Conservation (phyloP, 2,888 invertebrate genomes). For the Carpatolechia fugitivella region DNA sequence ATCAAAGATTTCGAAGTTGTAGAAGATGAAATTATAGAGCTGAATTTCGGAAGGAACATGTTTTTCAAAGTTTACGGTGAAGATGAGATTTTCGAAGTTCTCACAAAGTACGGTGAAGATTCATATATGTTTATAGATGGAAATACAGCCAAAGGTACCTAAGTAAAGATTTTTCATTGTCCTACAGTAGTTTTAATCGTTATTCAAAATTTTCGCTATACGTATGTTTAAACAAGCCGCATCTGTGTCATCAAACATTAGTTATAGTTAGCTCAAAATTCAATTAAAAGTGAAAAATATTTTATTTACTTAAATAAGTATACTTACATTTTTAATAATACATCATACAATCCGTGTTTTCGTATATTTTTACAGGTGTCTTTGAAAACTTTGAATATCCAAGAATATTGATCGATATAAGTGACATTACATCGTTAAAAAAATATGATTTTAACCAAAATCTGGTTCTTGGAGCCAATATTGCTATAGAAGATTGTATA, state of each 20-base stretch:
- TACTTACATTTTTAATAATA: too few relatives aligned
- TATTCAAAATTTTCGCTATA: too few relatives aligned
- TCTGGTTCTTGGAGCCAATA: slow-evolving; percentile 76
- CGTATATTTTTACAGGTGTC: slow-evolving; percentile 44
- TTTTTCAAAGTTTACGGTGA: slow-evolving; percentile 72
- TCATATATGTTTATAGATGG: slow-evolving; percentile 82
- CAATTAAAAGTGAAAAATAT: too few relatives aligned
- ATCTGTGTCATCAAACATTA: too few relatives aligned
- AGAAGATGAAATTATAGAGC: slow-evolving; percentile 52
- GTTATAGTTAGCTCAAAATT: too few relatives aligned
- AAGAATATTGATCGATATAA: slow-evolving; percentile 55
- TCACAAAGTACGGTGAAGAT: slow-evolving; percentile 57
- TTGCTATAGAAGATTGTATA: slow-evolving; percentile 78
- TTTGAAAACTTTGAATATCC: slow-evolving; percentile 53
- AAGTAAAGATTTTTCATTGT: background rate
- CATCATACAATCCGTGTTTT: too few relatives aligned
- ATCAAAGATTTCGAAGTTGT: slow-evolving; percentile 32
- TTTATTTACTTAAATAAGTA: too few relatives aligned
- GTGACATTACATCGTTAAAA: slow-evolving; percentile 52
- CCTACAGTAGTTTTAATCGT: background rate
- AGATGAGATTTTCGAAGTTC: slow-evolving; percentile 67
- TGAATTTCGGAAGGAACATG: slow-evolving; percentile 64
- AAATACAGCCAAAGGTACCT: slow-evolving; percentile 84
- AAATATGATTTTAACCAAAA: slow-evolving; percentile 53
- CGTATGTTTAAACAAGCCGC: too few relatives aligned